Conservation (phyloP, 1,140 invertebrate genomes). For the Galleria mellonella region DNA sequence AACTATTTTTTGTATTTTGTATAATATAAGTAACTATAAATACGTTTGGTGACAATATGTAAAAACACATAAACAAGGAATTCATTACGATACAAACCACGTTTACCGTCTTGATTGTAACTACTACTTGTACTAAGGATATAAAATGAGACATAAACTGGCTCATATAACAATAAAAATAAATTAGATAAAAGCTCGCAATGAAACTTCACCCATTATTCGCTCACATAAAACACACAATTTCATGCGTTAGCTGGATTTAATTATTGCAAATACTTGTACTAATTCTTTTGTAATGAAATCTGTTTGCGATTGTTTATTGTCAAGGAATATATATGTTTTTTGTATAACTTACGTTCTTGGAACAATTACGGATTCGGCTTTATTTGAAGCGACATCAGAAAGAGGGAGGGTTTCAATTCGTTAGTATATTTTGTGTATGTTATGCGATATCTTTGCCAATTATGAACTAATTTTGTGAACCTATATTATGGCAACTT, state of each 20-base stretch:
- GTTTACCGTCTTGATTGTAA: slow-evolving; percentile 27
- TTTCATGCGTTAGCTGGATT: slow-evolving; percentile 52
- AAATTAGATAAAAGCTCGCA: slow-evolving; percentile 66
- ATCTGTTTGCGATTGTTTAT: slow-evolving; percentile 13
- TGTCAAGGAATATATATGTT: too few relatives aligned
- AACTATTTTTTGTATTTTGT: too few relatives aligned
- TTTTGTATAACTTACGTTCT: too few relatives aligned
- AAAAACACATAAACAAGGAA: not conserved
- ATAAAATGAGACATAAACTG: slow-evolving; percentile 57
- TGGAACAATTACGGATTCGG: too few relatives aligned
- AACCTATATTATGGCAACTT: too few relatives aligned
- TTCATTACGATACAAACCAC: not conserved
- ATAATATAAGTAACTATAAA: too few relatives aligned
- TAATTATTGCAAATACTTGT: slow-evolving; percentile 58
- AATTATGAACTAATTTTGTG: too few relatives aligned
- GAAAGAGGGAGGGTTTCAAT: too few relatives aligned
- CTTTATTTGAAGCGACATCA: too few relatives aligned
- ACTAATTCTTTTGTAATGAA: slow-evolving; percentile 4
- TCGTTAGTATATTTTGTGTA: too few relatives aligned
- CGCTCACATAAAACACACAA: slow-evolving; percentile 43
- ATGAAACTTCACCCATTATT: slow-evolving; percentile 63
- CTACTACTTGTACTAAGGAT: slow-evolving; percentile 32
- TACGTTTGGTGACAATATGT: too few relatives aligned
- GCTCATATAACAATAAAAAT: slow-evolving; percentile 66
- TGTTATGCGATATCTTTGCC: too few relatives aligned